phyloP scores from a whole-genome alignment of 1,140 invertebrate species.

The Zaprionus taronus region DNA sequence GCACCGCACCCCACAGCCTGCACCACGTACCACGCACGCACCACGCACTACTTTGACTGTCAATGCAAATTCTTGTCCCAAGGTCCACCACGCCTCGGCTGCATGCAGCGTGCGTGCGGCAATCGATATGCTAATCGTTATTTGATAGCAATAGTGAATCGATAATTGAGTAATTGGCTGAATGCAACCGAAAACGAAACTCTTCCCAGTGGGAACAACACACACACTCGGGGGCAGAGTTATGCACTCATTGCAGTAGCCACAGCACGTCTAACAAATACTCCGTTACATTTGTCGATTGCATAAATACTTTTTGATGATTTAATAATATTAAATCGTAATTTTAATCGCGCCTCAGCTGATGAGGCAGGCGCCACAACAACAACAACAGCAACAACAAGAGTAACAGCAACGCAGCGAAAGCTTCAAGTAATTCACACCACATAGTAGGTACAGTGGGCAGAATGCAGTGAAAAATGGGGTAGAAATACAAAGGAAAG shows the following conservation, averaged over 20 bases:
- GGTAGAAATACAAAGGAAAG: background rate
- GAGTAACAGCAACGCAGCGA: constrained; percentile 41
- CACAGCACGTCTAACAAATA: constrained; percentile 17
- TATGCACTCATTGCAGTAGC: constrained; percentile 30
- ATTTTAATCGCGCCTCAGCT: constrained; percentile 69
- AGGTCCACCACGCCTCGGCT: constrained; percentile 18
- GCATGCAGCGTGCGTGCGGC: constrained; percentile 30
- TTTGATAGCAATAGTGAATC: constrained; percentile 13
- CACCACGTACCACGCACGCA: background rate
- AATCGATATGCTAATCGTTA: constrained; percentile 34
- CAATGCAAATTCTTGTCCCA: constrained; percentile 55
- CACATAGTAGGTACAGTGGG: constrained; percentile 16
- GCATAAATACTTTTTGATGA: constrained; percentile 76
- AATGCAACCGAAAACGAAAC: constrained; percentile 1
- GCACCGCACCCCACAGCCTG: constrained; percentile 17
- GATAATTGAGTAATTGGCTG: constrained; percentile 7
- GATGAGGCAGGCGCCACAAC: constrained; percentile 29
- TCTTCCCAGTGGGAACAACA: constrained; percentile 1
- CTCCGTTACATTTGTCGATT: constrained; percentile 63
- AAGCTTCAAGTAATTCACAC: constrained; percentile 62
- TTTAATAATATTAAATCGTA: constrained; percentile 81
- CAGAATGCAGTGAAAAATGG: constrained; percentile 1
- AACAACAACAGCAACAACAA: constrained; percentile 8
- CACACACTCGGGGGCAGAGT: background rate
- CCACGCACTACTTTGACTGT: constrained; percentile 33